phyloP scores from a whole-genome alignment of 2,888 invertebrate genomes.

The Tachina lurida region DNA sequence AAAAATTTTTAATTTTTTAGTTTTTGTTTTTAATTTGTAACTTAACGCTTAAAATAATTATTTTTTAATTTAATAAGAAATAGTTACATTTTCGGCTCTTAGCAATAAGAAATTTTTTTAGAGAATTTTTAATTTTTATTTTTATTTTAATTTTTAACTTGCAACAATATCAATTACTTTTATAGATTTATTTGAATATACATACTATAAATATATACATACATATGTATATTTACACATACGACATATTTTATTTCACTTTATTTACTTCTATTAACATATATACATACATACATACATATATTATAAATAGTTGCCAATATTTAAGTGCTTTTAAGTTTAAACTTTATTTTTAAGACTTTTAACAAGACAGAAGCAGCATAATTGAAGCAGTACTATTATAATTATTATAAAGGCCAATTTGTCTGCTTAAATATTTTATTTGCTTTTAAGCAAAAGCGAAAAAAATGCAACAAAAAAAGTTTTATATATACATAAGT shows the following conservation, averaged over 20 bases:
- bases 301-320: conserved; percentile 44
- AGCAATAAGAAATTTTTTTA: conserved; percentile 49
- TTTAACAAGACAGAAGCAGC: conserved; percentile 42
- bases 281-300: conserved; percentile 2
- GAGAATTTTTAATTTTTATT: conserved; percentile 47
- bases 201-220: not conserved
- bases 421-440: conserved; percentile 58
- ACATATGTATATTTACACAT: not conserved
- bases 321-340: conserved; percentile 61
- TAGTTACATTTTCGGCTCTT: conserved; percentile 59
- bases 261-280: conserved; percentile 12
- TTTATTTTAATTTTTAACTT: not conserved
- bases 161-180: conserved; percentile 37
- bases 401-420: conserved; percentile 3
- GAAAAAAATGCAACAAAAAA: conserved; percentile 37
- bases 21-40: conserved; percentile 29
- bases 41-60: not conserved
- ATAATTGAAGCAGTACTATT: conserved; percentile 9
- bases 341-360: conserved; percentile 56
- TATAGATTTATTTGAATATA: conserved; percentile 11
- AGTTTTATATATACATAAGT: conserved; percentile 40
- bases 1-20: conserved; percentile 1
- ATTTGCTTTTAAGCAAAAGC: conserved; percentile 17
- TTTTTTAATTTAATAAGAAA: conserved; percentile 20
- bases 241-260: conserved; percentile 38